Evolutionary conservation across 1,140 invertebrate genomes (phyloP), one percentile per base, ranked within the genome.

Genomic region (Agrilus planipennis): DNA sequence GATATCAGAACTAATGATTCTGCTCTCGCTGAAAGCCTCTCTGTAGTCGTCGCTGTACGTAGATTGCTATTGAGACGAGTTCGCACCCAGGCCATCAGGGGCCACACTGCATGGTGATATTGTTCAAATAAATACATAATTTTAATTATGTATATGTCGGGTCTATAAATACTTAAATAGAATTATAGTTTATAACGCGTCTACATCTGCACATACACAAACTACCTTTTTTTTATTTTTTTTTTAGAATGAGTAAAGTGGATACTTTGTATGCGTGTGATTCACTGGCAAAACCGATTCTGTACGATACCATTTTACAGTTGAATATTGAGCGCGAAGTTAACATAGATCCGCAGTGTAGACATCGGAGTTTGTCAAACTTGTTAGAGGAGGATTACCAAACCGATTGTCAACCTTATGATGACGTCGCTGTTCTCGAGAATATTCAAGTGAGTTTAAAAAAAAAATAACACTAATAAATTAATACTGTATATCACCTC

Each of bases 291-390:
- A 73, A 71, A 49, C 81, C 84, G 1, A 81, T 88, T 51, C 55
- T 88, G 17, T 83, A 89, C 59, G 78, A 93, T 62, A 93, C 89
- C 0, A 72, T 83, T 7, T 64, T 93, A 27, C 77, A 81, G 50
- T 64, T 88, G 17, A 64, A 64, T 22, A 65, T 77, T 19, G 63
- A 70, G 52, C 61, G 62, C 42, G 68, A 58, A 61, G 69, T 59
- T 31, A 42, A 18, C 43, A 55, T 35, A 44, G 44, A 16, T 23
- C 40, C 42, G 12, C 30, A 15, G 30, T 39, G 38, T 6, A 42
- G 41, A 15, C 44, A 49, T 14, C 36, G 48, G 7, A 55, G 53
- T 27, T 34, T 51, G 27, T 42, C 53, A 15, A 55, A 51, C 44
- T 43, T 61, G 31, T 39, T 57, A 14, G 27, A 58, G 7, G 54